Percentiles rank a stretch among this genome's conserved stretches.
Evolutionary conservation across 2,888 invertebrate genomes (phyloP).

Genomic region (Trisateles emortualis): DNA sequence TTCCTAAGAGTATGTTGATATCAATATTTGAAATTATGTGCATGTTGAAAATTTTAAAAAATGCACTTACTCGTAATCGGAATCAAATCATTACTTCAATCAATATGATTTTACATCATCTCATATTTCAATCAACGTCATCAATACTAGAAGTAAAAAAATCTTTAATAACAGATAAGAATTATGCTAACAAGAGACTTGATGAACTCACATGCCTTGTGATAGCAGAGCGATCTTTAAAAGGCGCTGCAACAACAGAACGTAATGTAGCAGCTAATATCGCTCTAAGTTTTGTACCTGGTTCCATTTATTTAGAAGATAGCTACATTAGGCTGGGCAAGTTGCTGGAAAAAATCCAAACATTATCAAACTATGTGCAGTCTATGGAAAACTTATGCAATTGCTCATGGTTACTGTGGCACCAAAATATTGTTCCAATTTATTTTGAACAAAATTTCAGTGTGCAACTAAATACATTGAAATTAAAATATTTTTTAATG

Average conservation of each 20-base stretch:
- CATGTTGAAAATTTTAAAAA: constrained; percentile 92
- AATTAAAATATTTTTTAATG: constrained; percentile 83
- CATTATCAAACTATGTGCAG: constrained; percentile 87
- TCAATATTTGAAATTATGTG: constrained; percentile 93
- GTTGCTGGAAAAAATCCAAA: constrained; percentile 89
- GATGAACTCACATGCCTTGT: constrained; percentile 92
- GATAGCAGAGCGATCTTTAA: constrained; percentile 89
- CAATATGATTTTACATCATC: constrained; percentile 92
- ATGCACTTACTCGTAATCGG: constrained; percentile 89
- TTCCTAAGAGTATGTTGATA: constrained; percentile 91
- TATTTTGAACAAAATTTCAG: constrained; percentile 92
- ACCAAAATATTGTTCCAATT: constrained; percentile 91
- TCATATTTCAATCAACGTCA: constrained; percentile 91
- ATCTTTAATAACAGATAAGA: constrained; percentile 88
- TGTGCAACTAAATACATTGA: constrained; percentile 88
- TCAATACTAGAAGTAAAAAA: constrained; percentile 90
- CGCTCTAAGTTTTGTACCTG: constrained; percentile 89
- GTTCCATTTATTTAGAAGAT: constrained; percentile 88
- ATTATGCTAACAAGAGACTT: constrained; percentile 88
- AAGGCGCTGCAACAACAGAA: constrained; percentile 88
- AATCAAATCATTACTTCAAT: constrained; percentile 91
- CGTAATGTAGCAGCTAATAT: constrained; percentile 89
- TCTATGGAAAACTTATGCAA: constrained; percentile 89
- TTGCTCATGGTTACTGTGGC: constrained; percentile 93
- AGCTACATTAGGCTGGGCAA: constrained; percentile 87